A percentile compares a stretch with the other conserved stretches of the same genome.
Evolutionary conservation across 2,797 vertebrate genomes (phyloP).

Genomic region (Leptatherina wallacei): DNA sequence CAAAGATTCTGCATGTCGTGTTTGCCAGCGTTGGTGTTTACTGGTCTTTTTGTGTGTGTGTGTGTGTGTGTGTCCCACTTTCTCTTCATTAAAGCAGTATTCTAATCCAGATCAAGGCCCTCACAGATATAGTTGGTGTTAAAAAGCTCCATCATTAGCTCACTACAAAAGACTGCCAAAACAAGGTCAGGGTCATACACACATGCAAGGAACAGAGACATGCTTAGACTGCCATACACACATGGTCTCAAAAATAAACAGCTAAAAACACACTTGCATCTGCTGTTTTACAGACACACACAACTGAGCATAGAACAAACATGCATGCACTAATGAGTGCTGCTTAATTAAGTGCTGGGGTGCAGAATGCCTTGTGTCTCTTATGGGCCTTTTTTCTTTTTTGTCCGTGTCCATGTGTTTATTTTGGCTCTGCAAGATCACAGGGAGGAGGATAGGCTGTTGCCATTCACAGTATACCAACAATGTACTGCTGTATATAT

Average conservation of each 20-base stretch:
- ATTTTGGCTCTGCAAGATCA: slow-evolving; percentile 16
- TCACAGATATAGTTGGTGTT: slow-evolving; percentile 70
- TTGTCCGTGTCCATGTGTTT: slow-evolving; percentile 20
- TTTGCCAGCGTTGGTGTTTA: slow-evolving; percentile 47
- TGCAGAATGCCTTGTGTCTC: slow-evolving; percentile 40
- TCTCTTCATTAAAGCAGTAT: slow-evolving; percentile 70
- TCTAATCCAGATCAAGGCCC: slow-evolving; percentile 79
- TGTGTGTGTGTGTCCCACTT: slow-evolving; percentile 71
- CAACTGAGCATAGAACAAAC: slow-evolving; percentile 28
- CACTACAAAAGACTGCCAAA: slow-evolving; percentile 77
- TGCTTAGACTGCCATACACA: slow-evolving; percentile 14
- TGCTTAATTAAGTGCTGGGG: slow-evolving; percentile 59
- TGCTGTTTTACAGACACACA: slow-evolving; percentile 18
- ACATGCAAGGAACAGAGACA: slow-evolving; percentile 7
- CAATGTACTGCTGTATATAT: not conserved
- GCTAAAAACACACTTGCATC: slow-evolving; percentile 50
- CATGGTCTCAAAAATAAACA: slow-evolving; percentile 44
- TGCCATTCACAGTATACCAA: not conserved
- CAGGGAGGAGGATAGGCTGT: not conserved
- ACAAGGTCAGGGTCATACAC: slow-evolving; percentile 71
- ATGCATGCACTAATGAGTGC: slow-evolving; percentile 62
- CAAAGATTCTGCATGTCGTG: not conserved
- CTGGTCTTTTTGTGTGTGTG: slow-evolving; percentile 24
- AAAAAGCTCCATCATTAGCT: slow-evolving; percentile 82
- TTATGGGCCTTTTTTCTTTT: slow-evolving; percentile 37